phyloP scores from a whole-genome alignment of 2,113 vertebrate genomes.

The Erythrocercus mccallii region DNA sequence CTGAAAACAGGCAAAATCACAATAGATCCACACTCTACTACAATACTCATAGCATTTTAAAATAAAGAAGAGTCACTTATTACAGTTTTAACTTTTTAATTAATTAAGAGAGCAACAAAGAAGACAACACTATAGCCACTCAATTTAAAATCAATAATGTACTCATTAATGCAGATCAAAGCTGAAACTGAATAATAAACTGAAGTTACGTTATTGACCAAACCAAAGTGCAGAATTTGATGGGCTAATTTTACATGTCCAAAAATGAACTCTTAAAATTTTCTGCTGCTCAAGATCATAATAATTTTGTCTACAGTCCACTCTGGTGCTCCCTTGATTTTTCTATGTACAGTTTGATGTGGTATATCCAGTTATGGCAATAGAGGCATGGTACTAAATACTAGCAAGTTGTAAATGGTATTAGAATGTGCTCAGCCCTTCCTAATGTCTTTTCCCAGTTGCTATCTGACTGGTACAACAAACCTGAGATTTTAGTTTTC shows the following conservation, averaged over 20 bases:
- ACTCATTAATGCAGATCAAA: constrained; percentile 52
- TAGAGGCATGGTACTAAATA: background rate
- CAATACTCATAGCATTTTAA: background rate
- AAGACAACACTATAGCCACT: background rate
- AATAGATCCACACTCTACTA: background rate
- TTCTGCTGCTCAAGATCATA: background rate
- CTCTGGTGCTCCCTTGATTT: background rate
- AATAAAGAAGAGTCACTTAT: background rate
- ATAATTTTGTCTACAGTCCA: background rate
- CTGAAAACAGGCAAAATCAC: background rate
- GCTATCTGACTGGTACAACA: background rate
- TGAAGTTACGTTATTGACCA: background rate
- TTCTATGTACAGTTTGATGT: background rate
- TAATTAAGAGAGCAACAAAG: constrained; percentile 22
- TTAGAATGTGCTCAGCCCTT: background rate
- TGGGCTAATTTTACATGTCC: background rate
- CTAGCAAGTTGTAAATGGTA: background rate
- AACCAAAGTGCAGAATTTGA: constrained; percentile 4
- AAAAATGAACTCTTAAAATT: background rate
- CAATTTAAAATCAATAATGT: constrained; percentile 53
- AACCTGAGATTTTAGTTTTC: background rate
- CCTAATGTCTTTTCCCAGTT: background rate
- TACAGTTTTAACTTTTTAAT: constrained; percentile 42
- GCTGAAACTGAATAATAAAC: constrained; percentile 46
- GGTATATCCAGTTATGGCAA: background rate